Percentiles rank a stretch among this genome's conserved stretches.
phyloP scores from a whole-genome alignment of 2,113 vertebrate species.

The Chaetops frenatus region DNA sequence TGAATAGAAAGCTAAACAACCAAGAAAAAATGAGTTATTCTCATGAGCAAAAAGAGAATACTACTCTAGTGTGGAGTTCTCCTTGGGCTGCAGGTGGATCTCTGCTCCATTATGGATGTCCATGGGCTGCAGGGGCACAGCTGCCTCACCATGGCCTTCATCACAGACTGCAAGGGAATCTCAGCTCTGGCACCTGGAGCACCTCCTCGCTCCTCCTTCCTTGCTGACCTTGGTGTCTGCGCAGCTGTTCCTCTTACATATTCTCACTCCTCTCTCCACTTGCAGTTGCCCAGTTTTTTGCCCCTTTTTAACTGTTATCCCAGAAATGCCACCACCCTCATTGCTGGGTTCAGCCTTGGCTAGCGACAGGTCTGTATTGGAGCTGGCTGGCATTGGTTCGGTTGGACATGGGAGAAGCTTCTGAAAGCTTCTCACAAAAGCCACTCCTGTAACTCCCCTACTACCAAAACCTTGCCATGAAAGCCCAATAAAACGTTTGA shows the following conservation, averaged over 20 bases:
- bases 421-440: not conserved
- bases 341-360: not conserved
- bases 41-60: not conserved
- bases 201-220: rapidly evolving
- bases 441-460: rapidly evolving
- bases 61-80: not conserved
- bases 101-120: not conserved
- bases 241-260: not conserved
- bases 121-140: not conserved
- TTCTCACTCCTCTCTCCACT: not conserved
- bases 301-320: not conserved
- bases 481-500: not conserved
- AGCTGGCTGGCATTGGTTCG: not conserved
- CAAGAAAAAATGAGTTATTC: not conserved
- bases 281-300: not conserved
- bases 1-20: not conserved
- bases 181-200: not conserved
- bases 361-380: rapidly evolving
- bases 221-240: rapidly evolving
- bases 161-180: not conserved
- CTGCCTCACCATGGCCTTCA: not conserved
- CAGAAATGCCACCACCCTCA: not conserved
- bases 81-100: not conserved
- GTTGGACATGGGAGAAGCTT: not conserved
- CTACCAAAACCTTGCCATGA: not conserved